A percentile compares a stretch with the other conserved stretches of the same genome.
Conservation (phyloP, 2,113 vertebrate genomes). For the Saccopteryx bilineata region DNA sequence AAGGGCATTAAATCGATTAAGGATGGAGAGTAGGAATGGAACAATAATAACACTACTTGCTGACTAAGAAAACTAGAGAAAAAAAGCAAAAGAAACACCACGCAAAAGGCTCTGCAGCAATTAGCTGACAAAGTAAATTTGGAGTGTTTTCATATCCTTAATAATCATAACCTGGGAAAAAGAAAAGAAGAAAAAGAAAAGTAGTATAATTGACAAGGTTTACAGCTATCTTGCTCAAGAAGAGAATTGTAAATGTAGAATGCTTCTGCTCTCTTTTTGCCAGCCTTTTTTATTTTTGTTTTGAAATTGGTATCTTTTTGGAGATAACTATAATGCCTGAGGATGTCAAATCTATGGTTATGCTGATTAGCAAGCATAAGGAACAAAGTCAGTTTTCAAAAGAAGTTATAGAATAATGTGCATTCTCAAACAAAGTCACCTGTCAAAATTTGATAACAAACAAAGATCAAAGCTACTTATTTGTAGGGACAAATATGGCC, state of each 20-base stretch:
- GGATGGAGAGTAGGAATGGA: not conserved
- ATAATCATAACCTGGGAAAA: not conserved
- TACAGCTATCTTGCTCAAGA: not conserved
- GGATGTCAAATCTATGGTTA: not conserved
- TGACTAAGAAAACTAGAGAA: constrained; percentile 13
- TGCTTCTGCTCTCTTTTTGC: not conserved
- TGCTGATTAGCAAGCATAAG: constrained; percentile 61
- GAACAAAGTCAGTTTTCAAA: constrained; percentile 56
- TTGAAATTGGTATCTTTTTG: constrained; percentile 35
- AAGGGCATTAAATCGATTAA: constrained; percentile 48
- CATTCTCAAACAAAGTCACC: not conserved
- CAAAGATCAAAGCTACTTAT: not conserved
- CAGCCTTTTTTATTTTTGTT: not conserved
- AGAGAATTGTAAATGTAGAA: not conserved
- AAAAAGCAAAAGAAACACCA: constrained; percentile 31
- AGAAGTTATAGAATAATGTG: not conserved
- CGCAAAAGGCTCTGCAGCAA: not conserved
- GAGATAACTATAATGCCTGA: not conserved
- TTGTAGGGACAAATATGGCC: not conserved
- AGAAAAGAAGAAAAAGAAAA: constrained; percentile 12
- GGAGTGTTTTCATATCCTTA: not conserved
- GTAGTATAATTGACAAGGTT: constrained; percentile 10
- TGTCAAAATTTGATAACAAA: constrained; percentile 44
- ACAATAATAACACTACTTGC: constrained; percentile 30
- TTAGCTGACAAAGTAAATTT: not conserved